Percentiles rank a stretch among this genome's conserved stretches.
Conservation (phyloP, 2,888 invertebrate genomes). For the Drosophila antonietae region DNA sequence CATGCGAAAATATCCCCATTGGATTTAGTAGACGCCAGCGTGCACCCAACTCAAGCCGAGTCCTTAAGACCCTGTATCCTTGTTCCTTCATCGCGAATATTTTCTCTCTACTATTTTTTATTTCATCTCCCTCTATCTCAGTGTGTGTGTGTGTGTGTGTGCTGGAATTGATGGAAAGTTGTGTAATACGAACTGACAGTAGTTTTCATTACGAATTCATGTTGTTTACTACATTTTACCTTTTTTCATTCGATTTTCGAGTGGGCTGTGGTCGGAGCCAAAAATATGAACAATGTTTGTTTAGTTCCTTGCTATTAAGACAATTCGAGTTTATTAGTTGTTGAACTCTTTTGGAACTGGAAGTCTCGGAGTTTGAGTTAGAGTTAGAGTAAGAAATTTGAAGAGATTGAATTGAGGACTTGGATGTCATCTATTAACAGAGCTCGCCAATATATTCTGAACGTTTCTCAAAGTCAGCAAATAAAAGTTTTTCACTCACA, state of each 20-base stretch:
- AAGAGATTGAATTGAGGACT: not conserved
- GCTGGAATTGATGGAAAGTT: conserved; percentile 68
- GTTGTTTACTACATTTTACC: conserved; percentile 49
- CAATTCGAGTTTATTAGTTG: conserved; percentile 1
- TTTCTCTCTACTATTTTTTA: conserved; percentile 11
- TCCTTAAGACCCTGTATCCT: conserved; percentile 35
- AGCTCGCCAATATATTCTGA: too few species aligned
- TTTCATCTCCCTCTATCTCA: not conserved
- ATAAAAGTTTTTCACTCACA: too few species aligned
- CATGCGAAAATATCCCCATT: conserved; percentile 61
- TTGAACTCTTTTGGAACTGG: not conserved
- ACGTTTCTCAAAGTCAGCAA: too few species aligned
- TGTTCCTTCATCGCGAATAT: conserved; percentile 26
- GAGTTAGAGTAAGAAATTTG: not conserved
- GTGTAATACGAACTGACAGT: conserved; percentile 79
- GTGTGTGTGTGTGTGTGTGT: not conserved
- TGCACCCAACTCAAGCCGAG: conserved; percentile 70
- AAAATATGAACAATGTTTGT: conserved; percentile 4
- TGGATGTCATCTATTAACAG: too few species aligned
- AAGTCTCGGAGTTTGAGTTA: not conserved
- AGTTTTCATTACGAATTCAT: conserved; percentile 80
- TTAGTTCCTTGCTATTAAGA: not conserved
- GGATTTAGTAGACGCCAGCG: conserved; percentile 58
- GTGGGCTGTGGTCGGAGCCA: not conserved
- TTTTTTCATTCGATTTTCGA: conserved; percentile 18